Conservation (phyloP, 2,113 vertebrate species). For the Hypanus sabinus region DNA sequence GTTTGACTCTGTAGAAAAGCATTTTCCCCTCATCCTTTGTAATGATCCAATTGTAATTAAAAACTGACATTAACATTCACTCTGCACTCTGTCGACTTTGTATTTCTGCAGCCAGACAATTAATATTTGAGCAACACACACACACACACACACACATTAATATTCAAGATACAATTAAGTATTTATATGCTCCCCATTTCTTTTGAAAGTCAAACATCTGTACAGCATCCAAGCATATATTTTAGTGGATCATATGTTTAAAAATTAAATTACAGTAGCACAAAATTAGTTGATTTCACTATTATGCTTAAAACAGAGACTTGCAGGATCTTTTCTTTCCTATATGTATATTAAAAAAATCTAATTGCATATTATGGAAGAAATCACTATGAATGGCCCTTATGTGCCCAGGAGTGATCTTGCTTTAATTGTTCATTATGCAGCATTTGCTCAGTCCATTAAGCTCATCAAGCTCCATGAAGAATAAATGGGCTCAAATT, state of each 20-base stretch:
- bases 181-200: background rate
- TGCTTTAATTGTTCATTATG: conserved; percentile 35
- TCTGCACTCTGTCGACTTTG: background rate
- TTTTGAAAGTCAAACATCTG: background rate
- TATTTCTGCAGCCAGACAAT: background rate
- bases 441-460: conserved; percentile 4
- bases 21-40: background rate
- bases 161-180: background rate
- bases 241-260: no score
- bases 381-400: background rate
- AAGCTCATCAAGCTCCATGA: background rate
- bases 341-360: background rate
- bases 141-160: no score
- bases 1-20: background rate
- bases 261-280: background rate
- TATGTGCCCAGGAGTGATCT: conserved; percentile 20
- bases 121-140: background rate
- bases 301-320: background rate
- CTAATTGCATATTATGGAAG: background rate
- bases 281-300: conserved; percentile 9
- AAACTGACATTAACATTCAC: conserved; percentile 8
- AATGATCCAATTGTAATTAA: background rate
- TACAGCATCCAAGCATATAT: background rate
- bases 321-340: no score
- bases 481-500: conserved; percentile 13